A percentile compares a stretch with the other conserved stretches of the same genome.
Conservation (phyloP, 1,140 invertebrate species). For the Platyscapa corneri region DNA sequence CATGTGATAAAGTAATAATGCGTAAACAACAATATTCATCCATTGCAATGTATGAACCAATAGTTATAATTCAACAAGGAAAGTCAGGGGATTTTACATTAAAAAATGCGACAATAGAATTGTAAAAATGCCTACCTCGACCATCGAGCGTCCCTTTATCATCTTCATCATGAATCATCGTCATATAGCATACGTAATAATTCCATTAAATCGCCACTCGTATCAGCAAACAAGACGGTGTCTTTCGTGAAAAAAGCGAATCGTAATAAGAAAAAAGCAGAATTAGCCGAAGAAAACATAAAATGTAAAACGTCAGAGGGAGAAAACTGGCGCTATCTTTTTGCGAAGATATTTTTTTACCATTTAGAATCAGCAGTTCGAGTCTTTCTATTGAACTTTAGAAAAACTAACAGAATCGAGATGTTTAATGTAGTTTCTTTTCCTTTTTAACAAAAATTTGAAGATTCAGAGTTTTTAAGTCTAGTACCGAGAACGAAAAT, state of each 20-base stretch:
- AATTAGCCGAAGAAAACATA: conserved; percentile 12
- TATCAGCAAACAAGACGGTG: background rate
- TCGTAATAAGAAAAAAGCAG: conserved; percentile 18
- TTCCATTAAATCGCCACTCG: background rate
- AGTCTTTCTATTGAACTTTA: conserved; percentile 45
- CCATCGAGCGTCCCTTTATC: conserved; percentile 40
- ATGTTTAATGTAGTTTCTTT: conserved; percentile 15
- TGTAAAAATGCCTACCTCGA: conserved; percentile 47
- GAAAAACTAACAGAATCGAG: conserved; percentile 13
- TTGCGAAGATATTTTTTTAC: conserved; percentile 70
- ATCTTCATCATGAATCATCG: conserved; percentile 18
- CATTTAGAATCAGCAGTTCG: conserved; percentile 58
- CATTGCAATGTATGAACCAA: conserved; percentile 23
- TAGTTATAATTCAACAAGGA: conserved; percentile 42
- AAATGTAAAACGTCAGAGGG: conserved; percentile 20
- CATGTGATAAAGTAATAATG: no score
- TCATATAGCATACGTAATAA: conserved; percentile 24
- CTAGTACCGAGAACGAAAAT: background rate
- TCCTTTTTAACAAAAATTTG: background rate
- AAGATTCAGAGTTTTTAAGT: background rate
- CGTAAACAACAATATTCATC: background rate
- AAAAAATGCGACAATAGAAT: conserved; percentile 52
- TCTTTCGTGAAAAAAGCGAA: conserved; percentile 13
- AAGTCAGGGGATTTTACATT: conserved; percentile 46
- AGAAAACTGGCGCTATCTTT: conserved; percentile 54